Conservation (phyloP, 2,888 invertebrate genomes). For the Colletes collaris region DNA sequence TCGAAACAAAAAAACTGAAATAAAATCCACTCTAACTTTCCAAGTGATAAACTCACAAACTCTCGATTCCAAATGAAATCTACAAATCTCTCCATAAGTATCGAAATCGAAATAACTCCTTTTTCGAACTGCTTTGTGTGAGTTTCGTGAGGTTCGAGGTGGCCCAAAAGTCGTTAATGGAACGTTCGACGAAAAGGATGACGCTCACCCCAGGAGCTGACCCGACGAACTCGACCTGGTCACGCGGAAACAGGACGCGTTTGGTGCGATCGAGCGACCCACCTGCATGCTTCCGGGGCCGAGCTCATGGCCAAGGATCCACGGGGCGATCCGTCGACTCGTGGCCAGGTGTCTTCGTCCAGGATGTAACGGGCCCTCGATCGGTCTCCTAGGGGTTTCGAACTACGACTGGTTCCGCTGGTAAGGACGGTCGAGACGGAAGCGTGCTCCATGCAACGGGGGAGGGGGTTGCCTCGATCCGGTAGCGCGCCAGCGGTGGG, state of each 20-base stretch:
- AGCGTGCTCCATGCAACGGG: slow-evolving; percentile 67
- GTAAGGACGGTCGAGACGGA: slow-evolving; percentile 50
- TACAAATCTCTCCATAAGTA: too few species aligned
- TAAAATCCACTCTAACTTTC: too few species aligned
- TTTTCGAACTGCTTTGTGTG: too few species aligned
- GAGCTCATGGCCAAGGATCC: slow-evolving; percentile 76
- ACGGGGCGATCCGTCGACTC: slow-evolving; percentile 62
- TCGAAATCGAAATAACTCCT: too few species aligned
- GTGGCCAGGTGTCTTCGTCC: slow-evolving; percentile 30
- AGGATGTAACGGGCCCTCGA: slow-evolving; percentile 31
- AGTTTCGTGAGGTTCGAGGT: too few species aligned
- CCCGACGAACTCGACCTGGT: not conserved
- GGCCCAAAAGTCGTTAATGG: too few species aligned
- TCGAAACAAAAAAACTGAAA: too few species aligned
- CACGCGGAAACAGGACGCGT: slow-evolving; percentile 11
- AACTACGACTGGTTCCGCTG: slow-evolving; percentile 65
- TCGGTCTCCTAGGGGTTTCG: slow-evolving; percentile 53
- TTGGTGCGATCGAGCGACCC: slow-evolving; percentile 53
- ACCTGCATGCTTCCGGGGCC: slow-evolving; percentile 79
- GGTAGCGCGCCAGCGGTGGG: slow-evolving; percentile 47
- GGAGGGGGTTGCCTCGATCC: slow-evolving; percentile 51
- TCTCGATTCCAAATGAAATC: too few species aligned
- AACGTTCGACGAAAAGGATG: too few species aligned
- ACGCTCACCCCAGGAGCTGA: not conserved
- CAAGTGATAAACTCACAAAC: too few species aligned